phyloP scores from a whole-genome alignment of 2,113 vertebrate species.

The Hylia prasina region DNA sequence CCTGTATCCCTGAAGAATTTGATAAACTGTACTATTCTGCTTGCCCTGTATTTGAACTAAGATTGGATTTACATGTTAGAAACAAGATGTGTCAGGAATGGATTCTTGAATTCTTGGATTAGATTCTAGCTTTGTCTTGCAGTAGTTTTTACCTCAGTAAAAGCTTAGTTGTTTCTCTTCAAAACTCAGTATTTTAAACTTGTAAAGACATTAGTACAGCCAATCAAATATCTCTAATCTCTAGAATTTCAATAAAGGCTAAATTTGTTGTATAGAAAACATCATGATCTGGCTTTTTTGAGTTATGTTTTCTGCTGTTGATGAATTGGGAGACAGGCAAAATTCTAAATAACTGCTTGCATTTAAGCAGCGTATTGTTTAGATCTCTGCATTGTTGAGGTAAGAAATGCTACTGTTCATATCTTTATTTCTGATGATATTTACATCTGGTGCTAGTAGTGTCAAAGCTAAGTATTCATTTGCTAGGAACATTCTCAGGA shows the following conservation, averaged over 20 bases:
- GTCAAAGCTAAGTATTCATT: not conserved
- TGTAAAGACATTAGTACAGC: not conserved
- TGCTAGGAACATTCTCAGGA: not conserved
- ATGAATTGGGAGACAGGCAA: not conserved
- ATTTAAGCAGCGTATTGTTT: not conserved
- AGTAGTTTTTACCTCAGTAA: not conserved
- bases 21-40: not conserved
- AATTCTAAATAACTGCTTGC: not conserved
- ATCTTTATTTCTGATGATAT: not conserved
- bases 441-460: not conserved
- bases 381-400: not conserved
- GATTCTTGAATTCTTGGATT: not conserved
- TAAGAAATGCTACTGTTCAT: not conserved
- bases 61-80: not conserved
- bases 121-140: not conserved
- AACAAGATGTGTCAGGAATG: not conserved
- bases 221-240: not conserved
- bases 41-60: not conserved
- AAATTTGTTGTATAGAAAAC: not conserved
- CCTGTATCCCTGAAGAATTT: not conserved
- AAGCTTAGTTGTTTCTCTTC: not conserved
- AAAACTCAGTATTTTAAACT: not conserved
- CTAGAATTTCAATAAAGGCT: not conserved
- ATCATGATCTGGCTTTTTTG: not conserved
- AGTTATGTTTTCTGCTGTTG: not conserved